phyloP scores from a whole-genome alignment of 1,140 invertebrate species.

The Gryllus bimaculatus region DNA sequence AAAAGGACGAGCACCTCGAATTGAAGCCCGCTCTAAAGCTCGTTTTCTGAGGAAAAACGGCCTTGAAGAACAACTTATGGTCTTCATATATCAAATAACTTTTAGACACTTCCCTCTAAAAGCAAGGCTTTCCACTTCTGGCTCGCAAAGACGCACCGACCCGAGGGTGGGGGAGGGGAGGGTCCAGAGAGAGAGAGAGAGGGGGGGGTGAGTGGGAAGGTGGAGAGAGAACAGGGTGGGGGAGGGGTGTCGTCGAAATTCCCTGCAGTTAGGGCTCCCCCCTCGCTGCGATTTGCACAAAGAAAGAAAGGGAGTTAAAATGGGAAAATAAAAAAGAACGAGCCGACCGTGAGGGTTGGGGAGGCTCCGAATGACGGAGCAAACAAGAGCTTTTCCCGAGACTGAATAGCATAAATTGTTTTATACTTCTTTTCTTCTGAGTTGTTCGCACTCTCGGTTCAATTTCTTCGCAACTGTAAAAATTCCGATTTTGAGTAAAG shows the following conservation, averaged over 20 bases:
- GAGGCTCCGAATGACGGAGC: not conserved
- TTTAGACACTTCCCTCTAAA: not conserved
- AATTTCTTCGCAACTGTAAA: not conserved
- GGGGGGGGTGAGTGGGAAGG: not conserved
- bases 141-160: not conserved
- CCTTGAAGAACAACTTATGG: conserved; percentile 1
- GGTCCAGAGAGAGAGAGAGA: not conserved
- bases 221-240: not conserved
- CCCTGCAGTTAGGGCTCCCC: not conserved
- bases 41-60: not conserved
- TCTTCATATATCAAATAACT: conserved; percentile 6
- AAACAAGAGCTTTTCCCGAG: not conserved
- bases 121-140: not conserved
- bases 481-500: not conserved
- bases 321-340: not conserved
- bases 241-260: not conserved
- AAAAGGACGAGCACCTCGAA: not conserved
- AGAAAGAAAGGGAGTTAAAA: not conserved
- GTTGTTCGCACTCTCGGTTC: not conserved
- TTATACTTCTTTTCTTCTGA: not conserved
- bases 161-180: not conserved
- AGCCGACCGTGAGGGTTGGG: not conserved
- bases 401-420: conserved; percentile 1
- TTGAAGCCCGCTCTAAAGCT: not conserved
- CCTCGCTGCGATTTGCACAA: not conserved